Base-by-base conservation (phyloP, 2,113 vertebrate species). In the Blennius ocellaris region DNA sequence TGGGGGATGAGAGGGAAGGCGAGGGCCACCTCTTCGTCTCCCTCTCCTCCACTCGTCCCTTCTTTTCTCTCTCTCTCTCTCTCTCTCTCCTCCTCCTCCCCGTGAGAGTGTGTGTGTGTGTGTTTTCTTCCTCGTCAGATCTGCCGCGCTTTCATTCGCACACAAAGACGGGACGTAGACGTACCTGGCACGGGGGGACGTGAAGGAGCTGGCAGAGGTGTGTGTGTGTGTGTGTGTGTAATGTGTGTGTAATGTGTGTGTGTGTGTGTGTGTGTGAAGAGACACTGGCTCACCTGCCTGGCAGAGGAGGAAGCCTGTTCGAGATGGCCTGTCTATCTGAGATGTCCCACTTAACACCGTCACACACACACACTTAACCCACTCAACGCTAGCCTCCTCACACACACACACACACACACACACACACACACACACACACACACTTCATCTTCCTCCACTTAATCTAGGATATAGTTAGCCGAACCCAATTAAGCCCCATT, bases 111-210 rank as follows among this genome's bases (percentile, higher is more conserved):
- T 38, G 69, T 41, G 66, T 70, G 59, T 76, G 66, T 70, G 84
- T 81, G 6, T 87, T 87, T 84, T 80, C 83, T 82, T 92, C 83
- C 88, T 90, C 88, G 44, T 92, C 88, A 90, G 89, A 92, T 90
- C 84, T 87, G 76, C 60, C 1, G 8, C 10, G 75, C 88, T 92
- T 92, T 90, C 68, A 91, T 90, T 89, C 64, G 49, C 81, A 80
- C 81, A 89, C 89, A 89, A 84, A 92, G 84, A 88, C 69, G 50
- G 82, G 76, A 89, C 81, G 70, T 68, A 58, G 79, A 84, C 85
- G 53, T 88, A 89, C 88, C 90, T 92, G 89, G 88, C 89, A 89
- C 87, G 11, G 57, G 53, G 64, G 84, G 81, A 48, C 59, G 86
- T 82, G 83, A 91, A 92, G 91, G 88, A 90, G 82, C 89, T 90